Percentiles rank a stretch among this genome's conserved stretches.
phyloP scores from a whole-genome alignment of 2,888 invertebrate species.

The Vanessa cardui region DNA sequence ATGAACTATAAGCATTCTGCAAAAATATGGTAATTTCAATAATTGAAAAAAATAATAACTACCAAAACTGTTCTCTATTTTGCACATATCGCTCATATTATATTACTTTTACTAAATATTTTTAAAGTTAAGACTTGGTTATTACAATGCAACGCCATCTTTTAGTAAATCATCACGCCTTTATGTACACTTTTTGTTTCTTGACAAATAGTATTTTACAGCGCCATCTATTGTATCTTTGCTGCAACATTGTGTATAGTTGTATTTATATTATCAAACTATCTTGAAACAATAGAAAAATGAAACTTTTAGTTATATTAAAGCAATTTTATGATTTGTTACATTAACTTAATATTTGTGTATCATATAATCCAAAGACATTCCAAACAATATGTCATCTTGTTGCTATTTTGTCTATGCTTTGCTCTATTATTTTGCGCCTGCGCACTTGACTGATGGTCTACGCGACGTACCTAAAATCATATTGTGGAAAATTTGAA shows the following conservation, averaged over 20 bases:
- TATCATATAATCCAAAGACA: conserved; percentile 18
- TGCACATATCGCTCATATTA: no score
- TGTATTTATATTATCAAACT: no score
- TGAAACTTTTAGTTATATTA: not conserved
- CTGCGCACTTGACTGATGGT: conserved; percentile 82
- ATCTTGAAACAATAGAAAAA: not conserved
- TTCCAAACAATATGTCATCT: conserved; percentile 36
- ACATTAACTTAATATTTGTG: not conserved
- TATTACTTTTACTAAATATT: no score
- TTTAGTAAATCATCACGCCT: no score
- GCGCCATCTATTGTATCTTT: not conserved
- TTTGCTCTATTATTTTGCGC: conserved; percentile 80
- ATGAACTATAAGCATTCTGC: no score
- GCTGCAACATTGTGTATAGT: not conserved
- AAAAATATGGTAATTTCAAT: no score
- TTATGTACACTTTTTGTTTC: no score
- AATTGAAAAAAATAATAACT: no score
- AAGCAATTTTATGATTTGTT: not conserved
- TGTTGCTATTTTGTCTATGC: conserved; percentile 67
- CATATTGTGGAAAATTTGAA: conserved; percentile 82
- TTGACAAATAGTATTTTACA: not conserved
- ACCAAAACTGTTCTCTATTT: no score
- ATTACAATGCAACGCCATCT: not conserved
- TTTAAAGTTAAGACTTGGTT: not conserved
- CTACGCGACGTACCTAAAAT: conserved; percentile 80